phyloP scores from a whole-genome alignment of 2,888 invertebrate genomes.

The Hylaea fasciaria region DNA sequence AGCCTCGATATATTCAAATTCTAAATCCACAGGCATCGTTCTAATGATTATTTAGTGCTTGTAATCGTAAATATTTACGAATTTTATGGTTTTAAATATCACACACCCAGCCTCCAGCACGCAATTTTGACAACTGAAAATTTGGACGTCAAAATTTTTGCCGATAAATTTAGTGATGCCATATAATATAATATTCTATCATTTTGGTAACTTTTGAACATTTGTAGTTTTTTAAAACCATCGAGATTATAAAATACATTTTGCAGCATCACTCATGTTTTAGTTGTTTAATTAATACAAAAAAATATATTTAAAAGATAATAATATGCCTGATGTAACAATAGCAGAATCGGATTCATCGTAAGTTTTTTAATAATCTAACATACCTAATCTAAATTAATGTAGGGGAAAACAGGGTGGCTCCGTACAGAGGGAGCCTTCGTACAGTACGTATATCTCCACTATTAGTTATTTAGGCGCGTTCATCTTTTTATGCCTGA shows the following conservation, averaged over 20 bases:
- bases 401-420: too few relatives aligned
- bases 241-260: not conserved
- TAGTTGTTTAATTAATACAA: too few relatives aligned
- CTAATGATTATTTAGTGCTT: constrained; percentile 42
- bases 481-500: too few relatives aligned
- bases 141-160: constrained; percentile 19
- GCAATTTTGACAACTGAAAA: constrained; percentile 70
- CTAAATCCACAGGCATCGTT: constrained; percentile 74
- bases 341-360: constrained; percentile 53
- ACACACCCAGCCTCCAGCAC: constrained; percentile 49
- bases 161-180: constrained; percentile 37
- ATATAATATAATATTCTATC: constrained; percentile 40
- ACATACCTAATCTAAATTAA: too few relatives aligned
- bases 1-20: constrained; percentile 73
- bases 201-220: constrained; percentile 20
- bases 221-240: not conserved
- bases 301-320: not conserved
- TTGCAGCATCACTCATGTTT: not conserved
- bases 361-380: constrained; percentile 44
- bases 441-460: too few relatives aligned
- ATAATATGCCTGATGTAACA: constrained; percentile 14
- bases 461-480: too few relatives aligned
- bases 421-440: too few relatives aligned
- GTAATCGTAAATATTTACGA: constrained; percentile 60
- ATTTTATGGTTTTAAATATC: constrained; percentile 45